Evolutionary conservation across 1,140 invertebrate species (phyloP).

Genomic region (Grapholita molesta): DNA sequence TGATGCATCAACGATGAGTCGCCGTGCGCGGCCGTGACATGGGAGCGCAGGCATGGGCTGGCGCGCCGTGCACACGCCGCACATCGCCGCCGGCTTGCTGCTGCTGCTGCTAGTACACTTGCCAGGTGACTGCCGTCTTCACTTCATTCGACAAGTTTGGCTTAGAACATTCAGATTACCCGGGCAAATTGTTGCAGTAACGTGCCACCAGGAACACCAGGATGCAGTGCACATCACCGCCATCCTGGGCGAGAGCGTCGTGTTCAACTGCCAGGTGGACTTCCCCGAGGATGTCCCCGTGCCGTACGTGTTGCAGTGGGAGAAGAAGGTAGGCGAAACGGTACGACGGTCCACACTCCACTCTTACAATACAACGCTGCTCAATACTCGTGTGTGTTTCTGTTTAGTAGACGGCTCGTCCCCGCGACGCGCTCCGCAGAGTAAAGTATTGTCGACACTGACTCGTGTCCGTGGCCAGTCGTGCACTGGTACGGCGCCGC

Average conservation of each 20-base stretch:
- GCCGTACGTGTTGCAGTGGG: constrained; percentile 98
- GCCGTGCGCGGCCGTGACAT: constrained; percentile 86
- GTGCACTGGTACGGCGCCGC: constrained; percentile 58
- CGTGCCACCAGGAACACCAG: constrained; percentile 82
- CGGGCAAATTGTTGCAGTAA: constrained; percentile 52
- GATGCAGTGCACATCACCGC: constrained; percentile 97
- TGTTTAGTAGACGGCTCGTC: constrained; percentile 74
- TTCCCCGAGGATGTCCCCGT: constrained; percentile 96
- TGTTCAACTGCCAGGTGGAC: constrained; percentile 97
- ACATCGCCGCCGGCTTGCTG: constrained; percentile 83
- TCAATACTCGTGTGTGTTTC: constrained; percentile 75
- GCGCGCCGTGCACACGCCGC: constrained; percentile 85
- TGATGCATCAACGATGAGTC: constrained; percentile 84
- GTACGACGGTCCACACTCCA: constrained; percentile 90
- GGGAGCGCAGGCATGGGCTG: constrained; percentile 90
- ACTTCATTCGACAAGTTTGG: not conserved
- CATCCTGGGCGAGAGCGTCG: constrained; percentile 95
- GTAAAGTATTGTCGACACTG: constrained; percentile 66
- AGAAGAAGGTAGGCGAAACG: constrained; percentile 98
- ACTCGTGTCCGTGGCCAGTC: no score
- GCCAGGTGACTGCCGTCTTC: constrained; percentile 49
- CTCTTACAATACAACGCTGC: constrained; percentile 79
- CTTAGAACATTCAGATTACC: not conserved
- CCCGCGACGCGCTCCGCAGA: constrained; percentile 61
- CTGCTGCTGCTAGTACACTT: constrained; percentile 73